Conservation (phyloP, 64 coral and sea anemone genomes). For the Trachythela sp. region DNA sequence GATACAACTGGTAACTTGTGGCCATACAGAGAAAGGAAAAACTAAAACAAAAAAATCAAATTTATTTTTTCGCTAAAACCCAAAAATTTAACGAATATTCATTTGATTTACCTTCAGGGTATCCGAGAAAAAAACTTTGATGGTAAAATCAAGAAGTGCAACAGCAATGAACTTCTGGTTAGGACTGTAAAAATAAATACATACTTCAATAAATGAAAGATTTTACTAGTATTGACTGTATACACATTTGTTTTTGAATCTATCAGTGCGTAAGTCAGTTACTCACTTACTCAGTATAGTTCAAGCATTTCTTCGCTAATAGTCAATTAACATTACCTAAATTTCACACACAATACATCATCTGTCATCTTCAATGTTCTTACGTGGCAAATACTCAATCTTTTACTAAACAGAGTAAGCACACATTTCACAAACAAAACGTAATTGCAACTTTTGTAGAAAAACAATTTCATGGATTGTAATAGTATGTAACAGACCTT, state of each 20-base stretch:
- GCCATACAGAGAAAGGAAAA: slow-evolving; percentile 91
- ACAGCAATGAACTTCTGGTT: slow-evolving; percentile 85
- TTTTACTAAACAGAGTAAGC: slow-evolving; percentile 54
- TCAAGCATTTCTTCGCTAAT: no score
- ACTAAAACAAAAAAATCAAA: slow-evolving; percentile 40
- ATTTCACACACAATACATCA: slow-evolving; percentile 91
- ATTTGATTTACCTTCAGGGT: slow-evolving; percentile 67
- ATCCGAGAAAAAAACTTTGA: slow-evolving; percentile 98
- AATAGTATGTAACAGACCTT: slow-evolving; percentile 44
- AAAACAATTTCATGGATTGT: neutral
- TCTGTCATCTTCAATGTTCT: slow-evolving; percentile 90
- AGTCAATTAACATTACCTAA: slow-evolving; percentile 51
- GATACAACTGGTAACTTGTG: slow-evolving; percentile 94
- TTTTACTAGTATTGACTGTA: no score
- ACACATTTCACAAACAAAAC: neutral
- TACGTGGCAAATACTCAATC: slow-evolving; percentile 74
- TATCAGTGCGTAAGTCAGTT: no score
- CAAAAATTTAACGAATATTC: neutral
- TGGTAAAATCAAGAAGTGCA: slow-evolving; percentile 81
- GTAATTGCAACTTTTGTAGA: neutral
- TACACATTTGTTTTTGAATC: no score
- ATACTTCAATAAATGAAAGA: no score
- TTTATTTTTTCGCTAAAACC: neutral
- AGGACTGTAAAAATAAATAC: slow-evolving; percentile 42
- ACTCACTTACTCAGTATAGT: no score